Percentiles rank a stretch among this genome's conserved stretches.
These are phyloP conservation scores for Margaritifera margaritifera DNA, from an alignment of 2,888 invertebrate species.

Conservation along the genomic window DNA sequence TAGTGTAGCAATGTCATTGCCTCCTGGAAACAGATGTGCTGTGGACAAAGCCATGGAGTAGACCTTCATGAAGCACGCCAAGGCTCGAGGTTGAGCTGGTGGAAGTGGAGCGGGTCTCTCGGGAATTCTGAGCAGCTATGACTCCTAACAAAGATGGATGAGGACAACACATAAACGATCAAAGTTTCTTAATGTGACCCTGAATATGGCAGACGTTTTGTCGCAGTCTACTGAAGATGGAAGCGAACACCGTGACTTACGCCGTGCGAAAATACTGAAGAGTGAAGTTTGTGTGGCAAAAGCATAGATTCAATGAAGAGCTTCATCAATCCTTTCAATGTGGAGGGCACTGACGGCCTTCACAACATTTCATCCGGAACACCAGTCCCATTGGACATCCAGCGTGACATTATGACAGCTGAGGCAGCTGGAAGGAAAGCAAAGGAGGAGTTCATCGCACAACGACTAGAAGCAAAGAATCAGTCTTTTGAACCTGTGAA, in stretches of 20 bases:
- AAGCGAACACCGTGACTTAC: not conserved
- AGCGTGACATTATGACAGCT: not conserved
- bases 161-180: not conserved
- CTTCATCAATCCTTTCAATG: constrained; percentile 6
- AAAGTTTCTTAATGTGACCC: not conserved
- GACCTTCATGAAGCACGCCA: constrained; percentile 22
- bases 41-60: constrained; percentile 32
- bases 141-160: not conserved
- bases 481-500: constrained; percentile 8
- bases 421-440: not conserved
- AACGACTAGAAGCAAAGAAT: not conserved
- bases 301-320: not conserved
- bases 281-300: not conserved
- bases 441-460: constrained; percentile 3
- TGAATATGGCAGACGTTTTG: not conserved
- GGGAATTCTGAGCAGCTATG: not conserved
- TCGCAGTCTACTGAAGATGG: not conserved
- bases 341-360: not conserved
- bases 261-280: constrained; percentile 6
- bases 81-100: constrained; percentile 14
- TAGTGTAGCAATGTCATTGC: constrained; percentile 13
- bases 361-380: constrained; percentile 4
- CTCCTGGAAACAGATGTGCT: constrained; percentile 12
- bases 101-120: constrained; percentile 12
- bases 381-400: not conserved